Evolutionary conservation across 92 coral and sea anemone genomes (phyloP).

Genomic region (Scolanthus callimorphus): DNA sequence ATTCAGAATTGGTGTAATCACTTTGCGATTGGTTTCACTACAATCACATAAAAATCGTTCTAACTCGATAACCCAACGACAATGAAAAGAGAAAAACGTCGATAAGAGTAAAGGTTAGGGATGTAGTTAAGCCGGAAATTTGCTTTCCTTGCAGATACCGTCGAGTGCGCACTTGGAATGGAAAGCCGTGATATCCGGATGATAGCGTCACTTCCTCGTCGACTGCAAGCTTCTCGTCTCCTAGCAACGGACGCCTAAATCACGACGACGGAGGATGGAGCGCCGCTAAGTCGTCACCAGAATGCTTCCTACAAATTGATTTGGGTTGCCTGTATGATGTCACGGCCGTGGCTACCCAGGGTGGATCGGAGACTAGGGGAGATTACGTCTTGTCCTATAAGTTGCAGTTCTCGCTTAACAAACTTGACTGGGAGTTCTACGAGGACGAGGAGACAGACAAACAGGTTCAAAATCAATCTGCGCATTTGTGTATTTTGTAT

Average conservation of each 20-base stretch:
- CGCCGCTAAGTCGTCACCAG: slow-evolving; percentile 23
- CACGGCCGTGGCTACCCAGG: slow-evolving; percentile 55
- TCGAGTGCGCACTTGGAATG: slow-evolving; percentile 29
- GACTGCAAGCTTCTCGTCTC: slow-evolving; percentile 37
- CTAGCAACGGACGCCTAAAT: slow-evolving; percentile 49
- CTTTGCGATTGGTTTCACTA: too few species aligned
- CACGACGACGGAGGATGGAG: slow-evolving; percentile 48
- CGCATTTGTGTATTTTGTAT: too few species aligned
- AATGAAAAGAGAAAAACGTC: too few species aligned
- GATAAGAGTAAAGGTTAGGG: too few species aligned
- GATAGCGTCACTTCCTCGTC: slow-evolving; percentile 54
- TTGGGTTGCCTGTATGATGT: slow-evolving; percentile 48
- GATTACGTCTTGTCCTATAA: slow-evolving; percentile 53
- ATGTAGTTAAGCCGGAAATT: too few species aligned
- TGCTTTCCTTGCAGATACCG: slow-evolving; percentile 11
- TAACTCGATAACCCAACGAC: too few species aligned
- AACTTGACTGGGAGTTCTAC: slow-evolving; percentile 39
- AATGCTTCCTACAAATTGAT: slow-evolving; percentile 43
- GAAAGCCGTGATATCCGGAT: slow-evolving; percentile 42
- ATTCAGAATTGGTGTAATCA: too few species aligned
- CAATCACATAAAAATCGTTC: too few species aligned
- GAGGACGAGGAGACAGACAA: slow-evolving; percentile 1
- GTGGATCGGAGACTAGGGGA: slow-evolving; percentile 36
- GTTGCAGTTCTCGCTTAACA: slow-evolving; percentile 38
- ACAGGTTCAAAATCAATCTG: too few species aligned